phyloP scores from a whole-genome alignment of 2,797 vertebrate species.

The Brotogeris chrysoptera region DNA sequence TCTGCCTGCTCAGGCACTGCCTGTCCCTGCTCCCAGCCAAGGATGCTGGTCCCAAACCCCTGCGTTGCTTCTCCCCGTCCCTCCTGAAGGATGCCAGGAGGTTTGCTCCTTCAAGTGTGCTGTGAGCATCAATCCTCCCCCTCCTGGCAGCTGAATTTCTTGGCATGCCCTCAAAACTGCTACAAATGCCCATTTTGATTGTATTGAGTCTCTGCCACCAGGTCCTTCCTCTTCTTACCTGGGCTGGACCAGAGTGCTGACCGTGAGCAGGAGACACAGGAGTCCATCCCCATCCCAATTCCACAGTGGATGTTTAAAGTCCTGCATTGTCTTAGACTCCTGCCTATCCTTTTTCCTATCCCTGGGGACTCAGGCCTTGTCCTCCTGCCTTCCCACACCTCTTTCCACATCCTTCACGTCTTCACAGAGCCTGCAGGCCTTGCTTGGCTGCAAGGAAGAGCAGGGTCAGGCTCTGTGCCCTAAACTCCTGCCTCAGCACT shows the following conservation, averaged over 20 bases:
- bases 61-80: neutral
- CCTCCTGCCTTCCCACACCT: neutral
- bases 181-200: neutral
- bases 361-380: fast-evolving
- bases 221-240: neutral
- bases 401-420: fast-evolving
- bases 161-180: fast-evolving
- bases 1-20: neutral
- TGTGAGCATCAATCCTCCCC: neutral
- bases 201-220: neutral
- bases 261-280: neutral
- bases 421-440: neutral
- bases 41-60: neutral
- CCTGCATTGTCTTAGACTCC: no score
- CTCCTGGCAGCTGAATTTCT: neutral
- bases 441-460: neutral
- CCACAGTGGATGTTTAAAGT: fast-evolving
- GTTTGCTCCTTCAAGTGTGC: neutral
- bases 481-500: constrained; percentile 28
- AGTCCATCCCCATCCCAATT: neutral
- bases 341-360: neutral
- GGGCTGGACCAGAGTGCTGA: neutral
- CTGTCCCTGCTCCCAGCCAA: neutral
- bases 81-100: neutral
- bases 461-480: fast-evolving